These are phyloP conservation scores for Galaxea fascicularis DNA, from an alignment of 92 coral and sea anemone species.

Conservation along the genomic window DNA sequence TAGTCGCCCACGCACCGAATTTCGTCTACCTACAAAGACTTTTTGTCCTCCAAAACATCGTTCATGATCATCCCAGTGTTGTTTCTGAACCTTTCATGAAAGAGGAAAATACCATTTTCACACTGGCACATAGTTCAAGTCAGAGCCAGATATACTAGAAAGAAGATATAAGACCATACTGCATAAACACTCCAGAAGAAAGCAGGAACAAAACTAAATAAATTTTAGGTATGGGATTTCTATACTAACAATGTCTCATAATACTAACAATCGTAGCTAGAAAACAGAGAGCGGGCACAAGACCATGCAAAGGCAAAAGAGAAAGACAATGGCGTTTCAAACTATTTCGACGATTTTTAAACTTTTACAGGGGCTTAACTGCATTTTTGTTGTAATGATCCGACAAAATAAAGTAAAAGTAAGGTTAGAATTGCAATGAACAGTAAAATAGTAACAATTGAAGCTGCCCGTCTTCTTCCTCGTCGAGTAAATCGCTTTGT, in stretches of 20 bases:
- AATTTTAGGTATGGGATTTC: not conserved
- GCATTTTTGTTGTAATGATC: not conserved
- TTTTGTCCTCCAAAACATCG: slow-evolving; percentile 11
- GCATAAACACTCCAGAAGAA: slow-evolving; percentile 12
- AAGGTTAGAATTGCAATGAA: slow-evolving; percentile 5
- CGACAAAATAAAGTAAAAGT: not conserved
- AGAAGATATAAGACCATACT: not conserved
- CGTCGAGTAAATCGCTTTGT: not conserved
- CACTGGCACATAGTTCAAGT: not conserved
- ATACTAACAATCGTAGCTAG: slow-evolving; percentile 38
- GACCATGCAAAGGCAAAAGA: not conserved
- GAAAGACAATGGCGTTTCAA: not conserved
- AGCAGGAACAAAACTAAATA: not conserved
- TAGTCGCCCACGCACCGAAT: slow-evolving; percentile 1
- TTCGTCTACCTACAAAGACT: slow-evolving; percentile 37
- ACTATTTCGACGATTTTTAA: not conserved
- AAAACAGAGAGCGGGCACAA: not conserved
- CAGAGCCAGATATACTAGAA: not conserved
- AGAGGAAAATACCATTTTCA: slow-evolving; percentile 14
- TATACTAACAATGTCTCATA: slow-evolving; percentile 36
- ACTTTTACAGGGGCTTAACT: not conserved
- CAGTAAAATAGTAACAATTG: slow-evolving; percentile 49
- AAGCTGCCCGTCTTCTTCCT: not conserved
- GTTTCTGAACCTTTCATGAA: slow-evolving; percentile 30
- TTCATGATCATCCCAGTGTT: not conserved